Percentiles rank a stretch among this genome's conserved stretches.
Evolutionary conservation across 2,888 invertebrate genomes (phyloP).

Genomic region (Stegana nigrithorax): DNA sequence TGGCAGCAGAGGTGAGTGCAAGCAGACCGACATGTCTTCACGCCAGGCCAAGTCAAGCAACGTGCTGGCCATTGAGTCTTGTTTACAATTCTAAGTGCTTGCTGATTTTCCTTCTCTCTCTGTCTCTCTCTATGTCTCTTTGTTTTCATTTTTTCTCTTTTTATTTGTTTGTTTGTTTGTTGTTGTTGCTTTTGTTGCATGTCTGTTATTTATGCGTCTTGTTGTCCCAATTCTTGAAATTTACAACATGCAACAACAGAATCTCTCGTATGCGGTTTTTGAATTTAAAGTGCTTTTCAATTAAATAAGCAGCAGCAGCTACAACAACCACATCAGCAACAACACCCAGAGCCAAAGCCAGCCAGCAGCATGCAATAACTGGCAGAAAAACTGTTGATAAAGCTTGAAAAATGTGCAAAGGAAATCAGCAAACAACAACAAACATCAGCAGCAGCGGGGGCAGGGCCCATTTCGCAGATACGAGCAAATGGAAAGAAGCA

Average conservation of each 20-base stretch:
- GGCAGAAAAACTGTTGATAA: conserved; percentile 40
- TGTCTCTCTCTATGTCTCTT: conserved; percentile 43
- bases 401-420: conserved; percentile 22
- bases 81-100: conserved; percentile 56
- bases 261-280: conserved; percentile 33
- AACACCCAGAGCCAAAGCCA: conserved; percentile 37
- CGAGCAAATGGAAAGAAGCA: conserved; percentile 48
- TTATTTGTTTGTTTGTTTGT: conserved; percentile 54
- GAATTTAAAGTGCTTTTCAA: conserved; percentile 27
- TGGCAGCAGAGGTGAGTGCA: neutral
- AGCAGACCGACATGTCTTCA: conserved; percentile 2
- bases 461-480: neutral
- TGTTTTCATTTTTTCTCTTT: conserved; percentile 36
- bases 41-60: conserved; percentile 13
- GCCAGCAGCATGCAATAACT: conserved; percentile 37
- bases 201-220: conserved; percentile 58
- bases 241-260: conserved; percentile 22
- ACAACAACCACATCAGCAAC: conserved; percentile 45
- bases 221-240: conserved; percentile 55
- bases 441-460: neutral
- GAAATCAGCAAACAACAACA: neutral
- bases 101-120: conserved; percentile 31
- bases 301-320: conserved; percentile 45
- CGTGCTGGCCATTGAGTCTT: conserved; percentile 34
- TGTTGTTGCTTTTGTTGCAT: conserved; percentile 44